These are phyloP conservation scores for Cynocephalus volans DNA, from an alignment of 2,113 vertebrate genomes.

Conservation along the genomic window DNA sequence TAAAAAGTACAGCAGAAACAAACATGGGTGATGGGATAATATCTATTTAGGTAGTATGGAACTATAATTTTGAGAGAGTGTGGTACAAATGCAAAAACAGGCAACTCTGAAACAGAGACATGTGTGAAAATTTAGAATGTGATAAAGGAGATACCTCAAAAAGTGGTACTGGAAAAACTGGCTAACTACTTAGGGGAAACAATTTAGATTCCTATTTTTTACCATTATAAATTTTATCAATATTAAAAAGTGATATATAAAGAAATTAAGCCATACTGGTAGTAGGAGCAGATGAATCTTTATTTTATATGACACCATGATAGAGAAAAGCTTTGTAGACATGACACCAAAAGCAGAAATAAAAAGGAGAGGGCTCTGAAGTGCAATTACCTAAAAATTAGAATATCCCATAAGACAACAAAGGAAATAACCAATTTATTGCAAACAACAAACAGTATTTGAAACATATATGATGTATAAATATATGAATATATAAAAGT, in stretches of 20 bases:
- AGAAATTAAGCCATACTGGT: background rate
- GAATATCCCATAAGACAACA: background rate
- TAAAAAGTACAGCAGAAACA: constrained; percentile 7
- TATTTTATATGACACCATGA: background rate
- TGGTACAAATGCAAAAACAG: background rate
- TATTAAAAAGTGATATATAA: background rate
- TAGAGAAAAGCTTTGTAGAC: background rate
- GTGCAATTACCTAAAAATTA: background rate
- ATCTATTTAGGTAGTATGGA: background rate
- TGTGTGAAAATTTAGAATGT: background rate
- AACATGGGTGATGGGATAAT: background rate
- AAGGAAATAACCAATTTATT: background rate
- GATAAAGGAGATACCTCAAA: background rate
- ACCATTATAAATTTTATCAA: background rate
- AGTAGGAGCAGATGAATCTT: background rate
- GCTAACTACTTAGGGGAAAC: background rate
- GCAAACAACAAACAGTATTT: background rate
- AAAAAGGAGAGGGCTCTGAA: background rate
- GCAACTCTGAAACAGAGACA: background rate
- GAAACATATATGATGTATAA: background rate
- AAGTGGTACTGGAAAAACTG: background rate
- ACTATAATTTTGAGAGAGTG: background rate
- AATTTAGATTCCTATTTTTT: background rate
- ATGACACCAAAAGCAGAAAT: background rate
- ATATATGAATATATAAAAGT: background rate